Conservation (phyloP, 2,888 invertebrate genomes). For the Cephus pygmeus region DNA sequence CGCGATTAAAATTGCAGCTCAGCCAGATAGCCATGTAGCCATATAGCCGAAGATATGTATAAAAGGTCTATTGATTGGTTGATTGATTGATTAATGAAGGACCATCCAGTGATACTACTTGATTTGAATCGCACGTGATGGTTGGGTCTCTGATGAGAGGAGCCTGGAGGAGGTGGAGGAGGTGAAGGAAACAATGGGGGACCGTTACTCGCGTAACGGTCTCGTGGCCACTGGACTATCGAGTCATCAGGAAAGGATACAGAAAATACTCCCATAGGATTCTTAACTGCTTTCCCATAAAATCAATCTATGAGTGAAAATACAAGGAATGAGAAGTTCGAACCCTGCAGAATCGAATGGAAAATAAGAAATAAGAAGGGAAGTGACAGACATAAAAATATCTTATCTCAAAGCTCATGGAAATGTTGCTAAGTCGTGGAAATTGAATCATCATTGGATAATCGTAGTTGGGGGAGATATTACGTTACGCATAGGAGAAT, state of each 20-base stretch:
- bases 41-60: background rate
- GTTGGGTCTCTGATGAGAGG: background rate
- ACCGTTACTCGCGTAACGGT: background rate
- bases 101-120: background rate
- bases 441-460: background rate
- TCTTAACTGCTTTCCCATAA: background rate
- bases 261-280: background rate
- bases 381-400: background rate
- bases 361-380: slow-evolving; percentile 4
- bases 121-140: background rate
- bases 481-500: too few relatives aligned
- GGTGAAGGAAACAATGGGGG: background rate
- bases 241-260: background rate
- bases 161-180: background rate
- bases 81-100: too few relatives aligned
- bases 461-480: background rate
- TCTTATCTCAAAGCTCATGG: background rate
- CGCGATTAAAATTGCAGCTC: background rate
- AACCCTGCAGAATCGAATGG: background rate
- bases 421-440: background rate
- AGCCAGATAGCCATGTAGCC: background rate
- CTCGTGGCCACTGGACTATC: background rate
- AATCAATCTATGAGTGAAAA: background rate
- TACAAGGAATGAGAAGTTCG: background rate
- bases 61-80: background rate